Conservation (phyloP, 2,888 invertebrate genomes). For the Drosophila algonquin region DNA sequence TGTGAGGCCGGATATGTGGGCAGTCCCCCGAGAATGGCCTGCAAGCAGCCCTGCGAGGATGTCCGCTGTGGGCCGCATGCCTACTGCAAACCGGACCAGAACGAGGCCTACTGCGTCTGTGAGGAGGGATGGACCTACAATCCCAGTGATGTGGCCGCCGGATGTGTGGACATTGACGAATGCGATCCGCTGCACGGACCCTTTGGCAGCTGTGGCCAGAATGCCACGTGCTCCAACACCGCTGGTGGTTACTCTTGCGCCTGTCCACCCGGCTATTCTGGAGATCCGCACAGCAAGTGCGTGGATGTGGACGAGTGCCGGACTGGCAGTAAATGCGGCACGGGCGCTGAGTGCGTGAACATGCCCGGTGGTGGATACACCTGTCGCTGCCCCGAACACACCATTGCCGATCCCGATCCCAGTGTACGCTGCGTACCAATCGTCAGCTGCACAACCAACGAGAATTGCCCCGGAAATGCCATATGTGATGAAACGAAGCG, state of each 20-base stretch:
- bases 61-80: constrained; percentile 95
- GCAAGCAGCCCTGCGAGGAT: constrained; percentile 96
- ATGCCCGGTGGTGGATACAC: constrained; percentile 90
- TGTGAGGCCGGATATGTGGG: constrained; percentile 93
- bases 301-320: constrained; percentile 93
- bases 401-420: constrained; percentile 93
- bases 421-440: constrained; percentile 92
- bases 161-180: constrained; percentile 96
- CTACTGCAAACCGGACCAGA: constrained; percentile 94
- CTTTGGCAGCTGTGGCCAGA: constrained; percentile 92
- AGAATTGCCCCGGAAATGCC: constrained; percentile 95
- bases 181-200: constrained; percentile 92
- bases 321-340: constrained; percentile 89
- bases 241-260: constrained; percentile 92
- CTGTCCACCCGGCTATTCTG: constrained; percentile 93
- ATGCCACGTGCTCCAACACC: constrained; percentile 91
- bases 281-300: constrained; percentile 92
- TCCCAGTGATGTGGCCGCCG: constrained; percentile 93
- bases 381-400: constrained; percentile 92
- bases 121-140: constrained; percentile 97
- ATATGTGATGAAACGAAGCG: constrained; percentile 91
- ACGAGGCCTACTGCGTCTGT: constrained; percentile 95
- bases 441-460: constrained; percentile 89
- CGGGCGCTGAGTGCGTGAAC: constrained; percentile 92
- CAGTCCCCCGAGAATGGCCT: constrained; percentile 90